Conservation (phyloP, 2,113 vertebrate genomes). For the Anoplopoma fimbria region DNA sequence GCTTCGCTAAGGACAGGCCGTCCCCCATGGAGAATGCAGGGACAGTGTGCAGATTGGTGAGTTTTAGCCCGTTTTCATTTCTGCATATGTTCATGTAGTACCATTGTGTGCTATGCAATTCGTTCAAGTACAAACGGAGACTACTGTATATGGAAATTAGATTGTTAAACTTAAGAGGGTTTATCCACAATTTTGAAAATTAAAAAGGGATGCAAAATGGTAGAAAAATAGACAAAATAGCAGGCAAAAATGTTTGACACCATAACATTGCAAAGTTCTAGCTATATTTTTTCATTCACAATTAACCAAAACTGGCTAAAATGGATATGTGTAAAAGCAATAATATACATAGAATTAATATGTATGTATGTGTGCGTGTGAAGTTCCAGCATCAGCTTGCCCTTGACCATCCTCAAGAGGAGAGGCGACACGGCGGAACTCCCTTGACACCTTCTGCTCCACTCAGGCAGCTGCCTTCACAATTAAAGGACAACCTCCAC, state of each 20-base stretch:
- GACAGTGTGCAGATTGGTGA: constrained; percentile 67
- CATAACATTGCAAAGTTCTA: not conserved
- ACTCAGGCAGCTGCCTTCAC: constrained; percentile 83
- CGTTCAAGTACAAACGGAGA: not conserved
- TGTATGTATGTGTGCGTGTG: constrained; percentile 22
- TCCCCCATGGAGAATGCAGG: constrained; percentile 74
- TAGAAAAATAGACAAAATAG: not conserved
- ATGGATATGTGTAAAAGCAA: not conserved
- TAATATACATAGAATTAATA: constrained; percentile 7
- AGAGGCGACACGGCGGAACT: constrained; percentile 83
- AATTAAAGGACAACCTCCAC: constrained; percentile 88
- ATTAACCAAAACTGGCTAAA: not conserved
- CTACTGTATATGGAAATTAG: not conserved
- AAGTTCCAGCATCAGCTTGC: constrained; percentile 77
- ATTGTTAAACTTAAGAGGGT: not conserved
- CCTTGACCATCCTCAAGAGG: constrained; percentile 90
- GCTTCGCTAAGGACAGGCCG: constrained; percentile 81
- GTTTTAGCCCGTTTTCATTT: constrained; percentile 34
- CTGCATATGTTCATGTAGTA: constrained; percentile 29
- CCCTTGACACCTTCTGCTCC: constrained; percentile 86
- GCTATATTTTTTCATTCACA: not conserved
- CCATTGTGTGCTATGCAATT: constrained; percentile 17
- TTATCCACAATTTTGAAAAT: not conserved
- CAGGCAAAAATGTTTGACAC: not conserved
- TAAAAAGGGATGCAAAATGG: not conserved